Base-by-base conservation (phyloP, 23 tunicate genomes). In the Halocynthia roretzi region DNA sequence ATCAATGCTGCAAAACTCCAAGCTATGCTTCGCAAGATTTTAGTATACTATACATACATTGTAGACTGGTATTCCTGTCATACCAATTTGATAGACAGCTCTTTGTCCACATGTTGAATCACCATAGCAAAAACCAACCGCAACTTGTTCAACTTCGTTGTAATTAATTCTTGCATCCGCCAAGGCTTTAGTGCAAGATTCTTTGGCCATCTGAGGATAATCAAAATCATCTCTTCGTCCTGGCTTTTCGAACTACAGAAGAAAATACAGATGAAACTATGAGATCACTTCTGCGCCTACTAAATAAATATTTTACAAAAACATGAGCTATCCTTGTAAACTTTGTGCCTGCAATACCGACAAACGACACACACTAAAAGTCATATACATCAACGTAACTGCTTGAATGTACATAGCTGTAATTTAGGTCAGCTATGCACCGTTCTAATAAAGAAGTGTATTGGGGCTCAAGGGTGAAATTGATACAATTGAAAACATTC, bases 51-150 rank as follows among this genome's bases (percentile, higher is more conserved):
- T 58, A 14, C 63, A 58, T 56, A 93, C 98, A 80, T 96, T 94
- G 67, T 85, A 96, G 50, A 96, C 80, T 14, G 99, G 99, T 14
- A 89, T 83, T 14, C 99, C 96, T 15, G 92, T 90, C 77, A 83
- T 54, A 56, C 99, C 99, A 61, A 96, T 85, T 58, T 96, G 90
- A 57, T 96, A 85, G 49, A 96, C 9, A 15, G 86, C 96, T 65
- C 89, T 64, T 65, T 96, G 99, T 11, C 99, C 99, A 80, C 99
- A 96, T 5, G 99, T 90, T 31, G 93, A 80, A 75, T 96, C 99
- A 53, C 99, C 99, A 76, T 96, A 96, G 64, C 88, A 86, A 71
- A 89, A 96, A 19, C 99, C 97, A 54, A 84, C 99, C 6, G 81
- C 91, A n/a, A 84, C 94, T 77, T 93, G 94, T 65, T 89, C 93